A percentile compares a stretch with the other conserved stretches of the same genome.
phyloP scores from a whole-genome alignment of 2,113 vertebrate genomes.

The Ploceus nigricollis region DNA sequence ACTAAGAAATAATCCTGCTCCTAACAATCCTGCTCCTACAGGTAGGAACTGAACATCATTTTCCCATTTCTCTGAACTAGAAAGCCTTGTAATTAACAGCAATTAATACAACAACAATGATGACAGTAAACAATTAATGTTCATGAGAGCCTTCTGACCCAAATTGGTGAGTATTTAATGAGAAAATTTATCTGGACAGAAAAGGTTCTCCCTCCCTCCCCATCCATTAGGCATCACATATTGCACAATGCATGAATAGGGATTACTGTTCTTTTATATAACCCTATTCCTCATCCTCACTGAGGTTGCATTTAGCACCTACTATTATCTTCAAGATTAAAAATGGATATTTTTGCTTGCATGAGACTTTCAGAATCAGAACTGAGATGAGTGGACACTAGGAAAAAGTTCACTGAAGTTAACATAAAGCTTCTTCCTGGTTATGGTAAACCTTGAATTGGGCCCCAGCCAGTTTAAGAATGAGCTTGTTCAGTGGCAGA shows the following conservation, averaged over 20 bases:
- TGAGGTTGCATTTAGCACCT: neutral
- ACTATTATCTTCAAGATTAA: neutral
- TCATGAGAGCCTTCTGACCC: neutral
- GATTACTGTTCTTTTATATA: neutral
- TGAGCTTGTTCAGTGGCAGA: neutral
- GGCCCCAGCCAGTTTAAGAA: neutral
- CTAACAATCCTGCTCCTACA: neutral
- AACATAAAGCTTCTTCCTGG: neutral
- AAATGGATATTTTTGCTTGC: neutral
- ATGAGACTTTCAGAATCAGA: neutral
- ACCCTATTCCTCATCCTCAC: neutral
- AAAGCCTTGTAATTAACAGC: neutral
- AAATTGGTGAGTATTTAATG: neutral
- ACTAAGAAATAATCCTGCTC: neutral
- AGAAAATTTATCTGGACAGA: neutral
- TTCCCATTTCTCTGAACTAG: neutral
- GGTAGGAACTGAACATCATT: neutral
- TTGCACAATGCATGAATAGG: fast-evolving
- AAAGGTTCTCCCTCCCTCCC: neutral
- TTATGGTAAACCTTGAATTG: neutral
- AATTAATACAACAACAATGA: neutral
- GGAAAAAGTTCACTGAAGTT: neutral
- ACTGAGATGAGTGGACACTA: neutral
- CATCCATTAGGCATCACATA: fast-evolving
- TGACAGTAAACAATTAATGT: neutral